A percentile compares a stretch with the other conserved stretches of the same genome.
Evolutionary conservation across 2,888 invertebrate genomes (phyloP).

Genomic region (Mythimna loreyi): DNA sequence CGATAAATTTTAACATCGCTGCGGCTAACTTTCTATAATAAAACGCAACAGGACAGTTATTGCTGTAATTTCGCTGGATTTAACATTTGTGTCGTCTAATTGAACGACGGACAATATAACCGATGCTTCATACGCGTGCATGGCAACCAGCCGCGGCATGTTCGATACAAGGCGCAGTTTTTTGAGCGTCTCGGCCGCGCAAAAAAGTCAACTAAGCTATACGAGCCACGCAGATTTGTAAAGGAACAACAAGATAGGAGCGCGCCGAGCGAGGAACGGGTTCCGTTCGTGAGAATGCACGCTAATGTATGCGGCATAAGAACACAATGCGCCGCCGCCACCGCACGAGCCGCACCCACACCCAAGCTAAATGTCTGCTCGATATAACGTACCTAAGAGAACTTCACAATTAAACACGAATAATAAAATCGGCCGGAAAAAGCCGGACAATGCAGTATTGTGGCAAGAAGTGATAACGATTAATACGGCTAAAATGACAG

Average conservation of each 20-base stretch:
- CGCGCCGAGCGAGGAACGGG: constrained; percentile 78
- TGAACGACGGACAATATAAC: constrained; percentile 53
- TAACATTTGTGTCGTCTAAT: constrained; percentile 61
- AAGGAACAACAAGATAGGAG: constrained; percentile 81
- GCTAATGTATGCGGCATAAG: constrained; percentile 80
- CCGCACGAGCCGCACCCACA: constrained; percentile 68
- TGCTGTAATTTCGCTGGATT: constrained; percentile 63
- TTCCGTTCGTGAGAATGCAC: constrained; percentile 83
- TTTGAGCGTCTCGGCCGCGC: constrained; percentile 79
- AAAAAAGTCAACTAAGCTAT: constrained; percentile 81
- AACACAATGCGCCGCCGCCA: constrained; percentile 76
- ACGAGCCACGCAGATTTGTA: constrained; percentile 83
- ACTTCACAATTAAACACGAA: constrained; percentile 53
- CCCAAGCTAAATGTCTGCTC: constrained; percentile 73
- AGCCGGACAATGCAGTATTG: constrained; percentile 44
- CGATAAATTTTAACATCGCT: constrained; percentile 71
- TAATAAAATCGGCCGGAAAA: constrained; percentile 42
- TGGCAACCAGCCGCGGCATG: constrained; percentile 71
- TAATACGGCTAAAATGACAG: constrained; percentile 71
- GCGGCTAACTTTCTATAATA: constrained; percentile 67
- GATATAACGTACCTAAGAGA: constrained; percentile 34
- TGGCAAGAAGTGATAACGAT: constrained; percentile 57
- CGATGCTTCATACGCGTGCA: constrained; percentile 56
- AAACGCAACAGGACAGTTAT: constrained; percentile 67
- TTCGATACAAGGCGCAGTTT: constrained; percentile 79